phyloP scores from a whole-genome alignment of 2,888 invertebrate genomes.

The Andrena haemorrhoa region DNA sequence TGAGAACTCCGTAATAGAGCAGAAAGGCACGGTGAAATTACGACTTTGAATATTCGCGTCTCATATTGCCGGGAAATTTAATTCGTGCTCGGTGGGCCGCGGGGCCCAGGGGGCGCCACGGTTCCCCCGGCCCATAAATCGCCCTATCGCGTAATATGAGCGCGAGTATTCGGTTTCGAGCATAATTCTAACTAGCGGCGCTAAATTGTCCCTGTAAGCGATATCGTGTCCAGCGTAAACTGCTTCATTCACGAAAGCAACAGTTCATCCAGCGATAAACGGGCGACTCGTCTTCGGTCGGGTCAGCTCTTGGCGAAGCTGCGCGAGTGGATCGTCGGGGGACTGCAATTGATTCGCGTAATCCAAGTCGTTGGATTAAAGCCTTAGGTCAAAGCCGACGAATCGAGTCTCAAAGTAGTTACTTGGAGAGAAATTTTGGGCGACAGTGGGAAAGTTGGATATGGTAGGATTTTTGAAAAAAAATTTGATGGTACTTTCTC shows the following conservation, averaged over 20 bases:
- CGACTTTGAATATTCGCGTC: conserved; percentile 77
- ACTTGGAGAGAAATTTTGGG: too few relatives aligned
- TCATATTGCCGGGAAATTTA: conserved; percentile 78
- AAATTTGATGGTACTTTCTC: too few relatives aligned
- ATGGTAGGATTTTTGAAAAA: too few relatives aligned
- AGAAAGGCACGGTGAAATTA: conserved; percentile 74
- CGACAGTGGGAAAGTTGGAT: too few relatives aligned
- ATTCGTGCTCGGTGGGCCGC: conserved; percentile 63
- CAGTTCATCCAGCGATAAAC: conserved; percentile 47
- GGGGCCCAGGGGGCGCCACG: conserved; percentile 21
- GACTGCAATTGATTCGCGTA: conserved; percentile 30
- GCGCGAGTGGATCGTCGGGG: conserved; percentile 4
- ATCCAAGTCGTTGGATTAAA: neutral
- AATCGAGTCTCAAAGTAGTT: too few relatives aligned
- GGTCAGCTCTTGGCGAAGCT: neutral
- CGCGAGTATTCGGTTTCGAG: conserved; percentile 78
- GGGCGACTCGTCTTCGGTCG: neutral
- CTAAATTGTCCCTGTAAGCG: conserved; percentile 77
- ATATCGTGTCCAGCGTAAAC: conserved; percentile 71
- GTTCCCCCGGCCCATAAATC: conserved; percentile 72
- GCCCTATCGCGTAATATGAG: conserved; percentile 75
- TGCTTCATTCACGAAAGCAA: conserved; percentile 68
- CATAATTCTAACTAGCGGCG: conserved; percentile 78
- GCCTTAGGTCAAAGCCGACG: neutral
- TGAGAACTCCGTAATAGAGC: conserved; percentile 72